Base-by-base conservation (phyloP, 2,113 vertebrate species). In the Hypomesus transpacificus region DNA sequence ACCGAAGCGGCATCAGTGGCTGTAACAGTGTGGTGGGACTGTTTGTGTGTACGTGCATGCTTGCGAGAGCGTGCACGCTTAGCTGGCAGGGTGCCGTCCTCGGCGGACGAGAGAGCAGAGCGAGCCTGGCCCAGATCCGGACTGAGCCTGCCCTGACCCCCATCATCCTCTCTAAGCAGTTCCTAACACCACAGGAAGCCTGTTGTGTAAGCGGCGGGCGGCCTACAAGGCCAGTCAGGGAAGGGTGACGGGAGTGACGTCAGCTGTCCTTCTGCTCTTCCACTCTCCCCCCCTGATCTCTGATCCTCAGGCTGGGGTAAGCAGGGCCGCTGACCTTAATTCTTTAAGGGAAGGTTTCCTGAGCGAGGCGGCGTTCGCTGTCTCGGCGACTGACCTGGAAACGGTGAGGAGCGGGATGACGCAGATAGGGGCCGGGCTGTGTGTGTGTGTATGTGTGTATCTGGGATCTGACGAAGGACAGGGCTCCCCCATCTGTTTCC, bases 341-440 rank as follows among this genome's bases (percentile, higher is more conserved):
- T 87, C 80, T 77, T 88, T 75, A 77, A 85, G 79, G 81, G 81
- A 87, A 80, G 77, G 75, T 78, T 88, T 91, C 86, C 88, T 87
- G 82, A 60, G 75, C 66, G 51, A 63, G 34, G 63, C 63, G 14
- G 8, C 20, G 34, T 58, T 77, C 74, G 77, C 80, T 58, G 70
- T 78, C 57, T 79, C 68, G 71, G 63, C 18, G 28, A 58, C 69
- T 81, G 86, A 85, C 84, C 86, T 75, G 84, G 80, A 86, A 82
- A 84, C 53, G 2, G 71, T 11, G 53, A 62, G n/a, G 66, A 56
- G 66, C 58, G 74, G 65, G 78, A 80, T 82, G 86, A 83, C 68
- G 62, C 18, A 70, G 56, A 69, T 13, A 8, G 39, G 22, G 56
- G 68, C 66, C 46, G 1, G 61, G 24, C 14, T 13, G 24, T 61